Conservation (phyloP, 2,797 vertebrate species). For the Sciurus vulgaris region DNA sequence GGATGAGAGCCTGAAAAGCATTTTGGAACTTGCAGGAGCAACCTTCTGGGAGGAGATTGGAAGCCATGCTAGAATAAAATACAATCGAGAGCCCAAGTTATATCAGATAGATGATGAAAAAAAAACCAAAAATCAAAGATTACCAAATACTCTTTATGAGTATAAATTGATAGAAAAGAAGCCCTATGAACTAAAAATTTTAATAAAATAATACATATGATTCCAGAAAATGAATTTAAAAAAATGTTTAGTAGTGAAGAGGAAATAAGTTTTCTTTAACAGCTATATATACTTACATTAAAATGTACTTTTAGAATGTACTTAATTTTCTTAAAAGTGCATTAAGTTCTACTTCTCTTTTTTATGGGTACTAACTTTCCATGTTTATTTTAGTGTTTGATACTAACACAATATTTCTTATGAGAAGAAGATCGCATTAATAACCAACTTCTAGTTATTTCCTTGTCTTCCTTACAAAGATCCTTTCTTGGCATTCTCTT, state of each 20-base stretch:
- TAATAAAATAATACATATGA: neutral
- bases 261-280: neutral
- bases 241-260: neutral
- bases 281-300: neutral
- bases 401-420: neutral
- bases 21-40: neutral
- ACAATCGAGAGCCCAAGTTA: neutral
- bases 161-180: slow-evolving; percentile 20
- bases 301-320: neutral
- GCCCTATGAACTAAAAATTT: neutral
- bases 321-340: neutral
- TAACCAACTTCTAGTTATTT: neutral
- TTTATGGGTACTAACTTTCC: neutral
- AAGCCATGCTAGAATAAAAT: neutral
- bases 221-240: neutral
- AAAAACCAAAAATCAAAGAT: neutral
- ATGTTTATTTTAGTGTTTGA: neutral
- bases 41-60: neutral
- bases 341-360: neutral
- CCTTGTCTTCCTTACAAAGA: neutral
- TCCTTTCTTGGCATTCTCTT: neutral
- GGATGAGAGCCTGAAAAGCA: neutral
- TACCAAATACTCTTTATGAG: neutral
- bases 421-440: neutral
- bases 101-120: neutral